Conservation (phyloP, 2,888 invertebrate genomes). For the Harmothoe impar region DNA sequence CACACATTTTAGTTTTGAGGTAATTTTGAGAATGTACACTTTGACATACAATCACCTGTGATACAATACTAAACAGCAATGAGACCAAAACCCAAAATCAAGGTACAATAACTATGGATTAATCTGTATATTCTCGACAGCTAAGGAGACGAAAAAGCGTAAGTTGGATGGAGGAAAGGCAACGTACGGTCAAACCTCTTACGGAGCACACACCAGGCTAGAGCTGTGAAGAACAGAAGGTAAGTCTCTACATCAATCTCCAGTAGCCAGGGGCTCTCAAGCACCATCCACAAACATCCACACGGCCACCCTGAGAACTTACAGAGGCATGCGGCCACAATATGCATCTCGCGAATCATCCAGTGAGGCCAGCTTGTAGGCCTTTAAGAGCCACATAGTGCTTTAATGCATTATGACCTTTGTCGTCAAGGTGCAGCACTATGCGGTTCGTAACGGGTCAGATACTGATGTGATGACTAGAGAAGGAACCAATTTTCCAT, state of each 20-base stretch:
- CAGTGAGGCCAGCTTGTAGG: too few species aligned
- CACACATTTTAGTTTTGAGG: too few species aligned
- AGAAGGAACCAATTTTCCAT: too few species aligned
- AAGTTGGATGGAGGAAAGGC: conserved; percentile 28
- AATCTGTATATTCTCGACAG: conserved; percentile 39
- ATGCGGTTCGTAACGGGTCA: too few species aligned
- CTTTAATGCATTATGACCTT: too few species aligned
- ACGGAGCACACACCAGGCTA: conserved; percentile 96
- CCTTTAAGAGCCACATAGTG: too few species aligned
- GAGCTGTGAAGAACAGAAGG: conserved; percentile 86
- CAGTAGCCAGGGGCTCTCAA: background rate
- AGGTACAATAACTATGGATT: background rate
- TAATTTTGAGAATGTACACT: too few species aligned
- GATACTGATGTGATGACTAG: too few species aligned
- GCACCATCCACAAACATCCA: background rate
- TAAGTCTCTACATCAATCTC: conserved; percentile 52
- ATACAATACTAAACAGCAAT: background rate
- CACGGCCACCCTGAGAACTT: background rate
- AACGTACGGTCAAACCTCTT: conserved; percentile 95
- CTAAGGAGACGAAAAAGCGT: conserved; percentile 9
- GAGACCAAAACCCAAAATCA: conserved; percentile 17
- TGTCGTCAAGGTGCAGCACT: too few species aligned
- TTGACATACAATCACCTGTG: conserved; percentile 24
- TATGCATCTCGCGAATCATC: too few species aligned
- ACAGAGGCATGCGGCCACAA: background rate